Evolutionary conservation across 2,888 invertebrate species (phyloP).

Genomic region (Ormyrus labotus): DNA sequence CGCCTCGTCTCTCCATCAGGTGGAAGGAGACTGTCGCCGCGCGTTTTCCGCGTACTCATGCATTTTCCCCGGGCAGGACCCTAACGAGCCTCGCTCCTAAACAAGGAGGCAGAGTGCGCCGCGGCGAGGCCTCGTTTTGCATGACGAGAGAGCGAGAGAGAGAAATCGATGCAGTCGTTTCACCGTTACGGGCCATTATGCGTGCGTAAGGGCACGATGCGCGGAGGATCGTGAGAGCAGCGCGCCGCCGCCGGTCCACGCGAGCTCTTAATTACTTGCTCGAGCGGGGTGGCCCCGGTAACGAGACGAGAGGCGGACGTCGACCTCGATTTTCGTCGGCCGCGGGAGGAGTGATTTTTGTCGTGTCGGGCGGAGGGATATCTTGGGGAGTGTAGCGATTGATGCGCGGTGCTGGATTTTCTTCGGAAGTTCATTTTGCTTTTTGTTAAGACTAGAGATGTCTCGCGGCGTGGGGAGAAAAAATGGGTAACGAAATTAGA

Average conservation of each 20-base stretch:
- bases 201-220: background rate
- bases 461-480: no score
- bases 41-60: constrained; percentile 3
- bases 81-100: background rate
- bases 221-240: background rate
- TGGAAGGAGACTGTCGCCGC: no score
- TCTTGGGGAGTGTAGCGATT: background rate
- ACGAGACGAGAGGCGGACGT: constrained; percentile 4
- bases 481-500: no score
- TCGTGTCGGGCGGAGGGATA: background rate
- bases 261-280: background rate
- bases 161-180: background rate
- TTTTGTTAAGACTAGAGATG: no score
- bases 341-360: background rate
- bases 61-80: background rate
- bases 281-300: constrained; percentile 12
- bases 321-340: background rate
- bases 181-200: background rate
- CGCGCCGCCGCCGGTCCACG: background rate
- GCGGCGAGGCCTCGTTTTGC: no score
- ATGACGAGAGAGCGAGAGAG: constrained; percentile 1
- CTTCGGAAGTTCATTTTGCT: no score
- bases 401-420: no score
- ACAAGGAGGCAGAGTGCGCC: no score
- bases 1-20: background rate